Conservation (phyloP, 2,888 invertebrate species). For the Melitaea athalia region DNA sequence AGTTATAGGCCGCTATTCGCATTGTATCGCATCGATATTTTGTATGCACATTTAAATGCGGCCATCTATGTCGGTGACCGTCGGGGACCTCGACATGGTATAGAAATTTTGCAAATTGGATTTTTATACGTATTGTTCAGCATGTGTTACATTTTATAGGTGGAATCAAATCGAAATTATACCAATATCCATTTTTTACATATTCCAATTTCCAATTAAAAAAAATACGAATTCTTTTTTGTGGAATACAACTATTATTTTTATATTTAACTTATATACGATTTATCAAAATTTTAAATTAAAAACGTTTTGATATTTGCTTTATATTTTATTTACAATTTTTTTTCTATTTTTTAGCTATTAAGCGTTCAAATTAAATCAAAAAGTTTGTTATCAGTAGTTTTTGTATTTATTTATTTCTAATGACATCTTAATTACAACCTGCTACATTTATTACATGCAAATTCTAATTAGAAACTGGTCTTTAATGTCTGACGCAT, state of each 20-base stretch:
- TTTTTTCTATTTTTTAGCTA: too few species aligned
- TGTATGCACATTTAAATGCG: constrained; percentile 80
- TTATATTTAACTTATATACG: not conserved
- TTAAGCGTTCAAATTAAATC: not conserved
- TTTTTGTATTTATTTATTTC: not conserved
- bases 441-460: not conserved
- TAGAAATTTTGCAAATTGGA: constrained; percentile 60
- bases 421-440: constrained; percentile 3
- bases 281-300: not conserved
- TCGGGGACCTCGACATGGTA: constrained; percentile 55
- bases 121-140: constrained; percentile 47
- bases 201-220: not conserved
- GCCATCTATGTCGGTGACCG: constrained; percentile 68
- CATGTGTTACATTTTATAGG: constrained; percentile 42
- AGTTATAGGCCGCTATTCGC: constrained; percentile 63
- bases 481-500: not conserved
- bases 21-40: constrained; percentile 76
- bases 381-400: not conserved
- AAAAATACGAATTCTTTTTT: not conserved
- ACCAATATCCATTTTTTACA: constrained; percentile 34
- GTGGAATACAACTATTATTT: constrained; percentile 1
- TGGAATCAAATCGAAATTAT: constrained; percentile 27
- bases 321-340: too few species aligned
- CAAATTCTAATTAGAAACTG: not conserved
- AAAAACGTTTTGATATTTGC: too few species aligned